Evolutionary conservation across 2,888 invertebrate genomes (phyloP).

Genomic region (Carterocephalus palaemon): DNA sequence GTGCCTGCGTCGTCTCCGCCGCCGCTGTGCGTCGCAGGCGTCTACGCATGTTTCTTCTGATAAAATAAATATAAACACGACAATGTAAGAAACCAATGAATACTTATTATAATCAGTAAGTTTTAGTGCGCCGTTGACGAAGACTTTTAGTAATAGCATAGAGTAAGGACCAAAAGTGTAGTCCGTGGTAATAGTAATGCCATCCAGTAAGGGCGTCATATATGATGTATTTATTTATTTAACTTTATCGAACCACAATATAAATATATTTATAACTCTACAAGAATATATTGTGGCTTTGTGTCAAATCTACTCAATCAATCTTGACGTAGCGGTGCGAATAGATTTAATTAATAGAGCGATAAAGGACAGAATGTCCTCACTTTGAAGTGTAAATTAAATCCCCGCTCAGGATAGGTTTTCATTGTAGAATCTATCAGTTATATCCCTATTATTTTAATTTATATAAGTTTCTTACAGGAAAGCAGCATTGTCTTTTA

Average conservation of each 20-base stretch:
- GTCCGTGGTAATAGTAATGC: too few species aligned
- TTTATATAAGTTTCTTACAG: too few species aligned
- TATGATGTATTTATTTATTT: too few species aligned
- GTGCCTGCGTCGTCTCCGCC: conserved; percentile 66
- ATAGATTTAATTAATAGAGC: conserved; percentile 14
- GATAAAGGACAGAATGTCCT: conserved; percentile 7
- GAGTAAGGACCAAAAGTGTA: too few species aligned
- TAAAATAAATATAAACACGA: conserved; percentile 12
- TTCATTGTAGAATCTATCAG: neutral
- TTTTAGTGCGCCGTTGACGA: too few species aligned
- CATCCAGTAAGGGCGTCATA: too few species aligned
- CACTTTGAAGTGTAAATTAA: neutral
- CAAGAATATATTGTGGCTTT: conserved; percentile 9
- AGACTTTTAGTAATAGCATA: too few species aligned
- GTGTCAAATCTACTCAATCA: conserved; percentile 20
- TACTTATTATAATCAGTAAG: too few species aligned
- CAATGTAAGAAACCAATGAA: neutral
- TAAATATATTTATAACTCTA: too few species aligned
- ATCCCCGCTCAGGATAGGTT: neutral
- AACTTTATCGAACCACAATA: too few species aligned
- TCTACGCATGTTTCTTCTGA: conserved; percentile 72
- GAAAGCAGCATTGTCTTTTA: too few species aligned
- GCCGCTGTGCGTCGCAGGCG: conserved; percentile 65
- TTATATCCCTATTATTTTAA: too few species aligned
- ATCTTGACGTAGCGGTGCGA: conserved; percentile 14